Evolutionary conservation across 2,888 invertebrate genomes (phyloP).

Genomic region (Polydesmus complanatus): DNA sequence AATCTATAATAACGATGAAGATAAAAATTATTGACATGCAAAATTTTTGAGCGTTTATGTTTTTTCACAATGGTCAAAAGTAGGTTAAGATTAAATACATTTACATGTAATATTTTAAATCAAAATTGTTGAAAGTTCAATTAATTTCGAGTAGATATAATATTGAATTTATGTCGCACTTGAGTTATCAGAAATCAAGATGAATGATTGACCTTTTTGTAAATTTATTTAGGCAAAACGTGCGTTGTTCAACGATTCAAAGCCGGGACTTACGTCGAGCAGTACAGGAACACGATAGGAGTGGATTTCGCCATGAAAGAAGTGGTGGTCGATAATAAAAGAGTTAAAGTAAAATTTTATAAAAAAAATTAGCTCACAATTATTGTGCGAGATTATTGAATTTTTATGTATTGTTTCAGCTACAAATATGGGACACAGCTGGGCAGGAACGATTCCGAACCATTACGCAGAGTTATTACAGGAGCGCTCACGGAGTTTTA

Average conservation of each 20-base stretch:
- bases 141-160: background rate
- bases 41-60: no score
- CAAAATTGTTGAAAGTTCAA: background rate
- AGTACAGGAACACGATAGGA: conserved; percentile 91
- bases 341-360: conserved; percentile 61
- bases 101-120: background rate
- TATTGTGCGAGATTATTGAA: background rate
- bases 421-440: conserved; percentile 95
- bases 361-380: background rate
- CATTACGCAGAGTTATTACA: conserved; percentile 92
- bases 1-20: no score
- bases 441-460: conserved; percentile 93
- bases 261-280: conserved; percentile 86
- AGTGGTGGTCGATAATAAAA: conserved; percentile 78
- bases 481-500: conserved; percentile 92
- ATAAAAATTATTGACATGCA: no score
- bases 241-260: conserved; percentile 91
- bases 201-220: conserved; percentile 71
- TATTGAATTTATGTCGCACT: background rate
- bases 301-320: conserved; percentile 99
- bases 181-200: no score
- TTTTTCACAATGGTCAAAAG: no score
- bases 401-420: conserved; percentile 38
- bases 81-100: conserved; percentile 20
- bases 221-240: conserved; percentile 85